phyloP scores from a whole-genome alignment of 2,888 invertebrate genomes.

The Volucella inanis region DNA sequence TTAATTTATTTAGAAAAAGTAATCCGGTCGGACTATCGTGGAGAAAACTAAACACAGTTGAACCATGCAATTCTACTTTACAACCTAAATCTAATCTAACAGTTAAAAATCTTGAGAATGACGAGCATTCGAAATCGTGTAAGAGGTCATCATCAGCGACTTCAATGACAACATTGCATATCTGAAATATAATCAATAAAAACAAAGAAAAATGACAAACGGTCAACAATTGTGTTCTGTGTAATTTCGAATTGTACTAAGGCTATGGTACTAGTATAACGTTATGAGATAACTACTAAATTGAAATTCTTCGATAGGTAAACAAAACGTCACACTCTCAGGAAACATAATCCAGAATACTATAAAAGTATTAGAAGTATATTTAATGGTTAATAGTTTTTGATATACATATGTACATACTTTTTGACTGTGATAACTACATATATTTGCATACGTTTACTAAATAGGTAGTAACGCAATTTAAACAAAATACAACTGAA shows the following conservation, averaged over 20 bases:
- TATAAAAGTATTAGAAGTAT: slow-evolving; percentile 24
- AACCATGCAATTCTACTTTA: slow-evolving; percentile 69
- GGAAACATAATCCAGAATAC: slow-evolving; percentile 42
- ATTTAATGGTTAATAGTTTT: slow-evolving; percentile 40
- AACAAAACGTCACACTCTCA: slow-evolving; percentile 41
- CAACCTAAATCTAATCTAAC: slow-evolving; percentile 53
- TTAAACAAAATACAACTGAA: slow-evolving; percentile 6
- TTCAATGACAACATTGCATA: slow-evolving; percentile 77
- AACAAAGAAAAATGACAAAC: not conserved
- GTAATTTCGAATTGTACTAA: not conserved
- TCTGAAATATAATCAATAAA: slow-evolving; percentile 60
- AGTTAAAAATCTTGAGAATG: slow-evolving; percentile 74
- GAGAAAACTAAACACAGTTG: slow-evolving; percentile 77
- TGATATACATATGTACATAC: slow-evolving; percentile 1
- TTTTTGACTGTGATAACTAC: slow-evolving; percentile 54
- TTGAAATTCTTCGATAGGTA: slow-evolving; percentile 21
- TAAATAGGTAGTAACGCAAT: not conserved
- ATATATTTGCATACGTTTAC: slow-evolving; percentile 7
- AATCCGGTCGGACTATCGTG: slow-evolving; percentile 76
- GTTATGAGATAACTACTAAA: not conserved
- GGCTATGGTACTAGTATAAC: slow-evolving; percentile 4
- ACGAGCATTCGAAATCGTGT: slow-evolving; percentile 49
- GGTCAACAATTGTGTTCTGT: not conserved
- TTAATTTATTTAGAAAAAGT: slow-evolving; percentile 73
- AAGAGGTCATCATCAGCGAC: slow-evolving; percentile 76